phyloP scores from a whole-genome alignment of 1,140 invertebrate genomes.

The Periplaneta americana region DNA sequence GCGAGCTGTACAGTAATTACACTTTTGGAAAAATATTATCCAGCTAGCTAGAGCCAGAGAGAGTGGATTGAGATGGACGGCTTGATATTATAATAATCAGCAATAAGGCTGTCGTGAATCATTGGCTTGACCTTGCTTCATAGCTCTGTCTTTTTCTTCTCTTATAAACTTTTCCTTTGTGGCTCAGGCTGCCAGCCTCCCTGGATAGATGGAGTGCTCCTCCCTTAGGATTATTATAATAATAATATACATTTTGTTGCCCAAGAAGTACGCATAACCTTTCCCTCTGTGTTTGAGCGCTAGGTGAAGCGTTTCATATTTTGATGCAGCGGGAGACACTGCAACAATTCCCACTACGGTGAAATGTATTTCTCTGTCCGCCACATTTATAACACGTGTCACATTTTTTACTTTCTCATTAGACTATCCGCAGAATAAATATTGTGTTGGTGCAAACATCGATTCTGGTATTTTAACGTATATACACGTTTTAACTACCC shows the following conservation, averaged over 20 bases:
- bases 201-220: neutral
- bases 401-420: too few relatives aligned
- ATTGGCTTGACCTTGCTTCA: slow-evolving; percentile 1
- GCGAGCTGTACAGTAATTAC: slow-evolving; percentile 21
- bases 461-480: too few relatives aligned
- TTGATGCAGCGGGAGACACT: too few relatives aligned
- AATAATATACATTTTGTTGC: slow-evolving; percentile 9
- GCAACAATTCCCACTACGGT: too few relatives aligned
- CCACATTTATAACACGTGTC: too few relatives aligned
- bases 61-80: slow-evolving; percentile 21
- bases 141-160: neutral
- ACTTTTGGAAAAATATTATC: slow-evolving; percentile 17
- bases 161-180: neutral
- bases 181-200: neutral
- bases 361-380: too few relatives aligned
- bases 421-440: too few relatives aligned
- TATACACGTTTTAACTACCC: too few relatives aligned
- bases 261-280: neutral
- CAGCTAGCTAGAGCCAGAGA: slow-evolving; percentile 2
- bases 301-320: neutral
- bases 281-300: neutral
- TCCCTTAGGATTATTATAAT: slow-evolving; percentile 7
- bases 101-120: slow-evolving; percentile 21
- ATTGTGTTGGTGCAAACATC: too few relatives aligned
- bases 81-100: slow-evolving; percentile 23